phyloP scores from a whole-genome alignment of 2,888 invertebrate genomes.

The Gasteruption jaculator region DNA sequence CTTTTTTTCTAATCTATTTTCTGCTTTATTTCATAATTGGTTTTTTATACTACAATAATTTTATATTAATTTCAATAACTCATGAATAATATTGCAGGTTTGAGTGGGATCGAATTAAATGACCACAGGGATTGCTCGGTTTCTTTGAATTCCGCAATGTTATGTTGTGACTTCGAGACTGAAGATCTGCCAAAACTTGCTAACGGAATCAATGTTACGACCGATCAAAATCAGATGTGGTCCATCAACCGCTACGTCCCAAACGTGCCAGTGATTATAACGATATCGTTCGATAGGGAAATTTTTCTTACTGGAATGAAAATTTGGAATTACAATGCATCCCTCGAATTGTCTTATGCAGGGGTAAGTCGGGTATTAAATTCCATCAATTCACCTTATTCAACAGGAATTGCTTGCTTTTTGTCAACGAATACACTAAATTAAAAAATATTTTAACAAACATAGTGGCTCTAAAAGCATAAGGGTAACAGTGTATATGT shows the following conservation, averaged over 20 bases:
- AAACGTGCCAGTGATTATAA: constrained; percentile 27
- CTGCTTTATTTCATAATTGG: no score
- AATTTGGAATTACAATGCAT: constrained; percentile 80
- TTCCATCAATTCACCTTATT: no score
- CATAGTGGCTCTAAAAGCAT: not conserved
- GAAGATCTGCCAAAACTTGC: constrained; percentile 58
- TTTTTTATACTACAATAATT: constrained; percentile 2
- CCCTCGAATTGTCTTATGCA: constrained; percentile 63
- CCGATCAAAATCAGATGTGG: constrained; percentile 67
- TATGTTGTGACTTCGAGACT: constrained; percentile 28
- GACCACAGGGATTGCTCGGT: constrained; percentile 27
- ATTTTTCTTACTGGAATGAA: constrained; percentile 56
- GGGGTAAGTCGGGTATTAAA: constrained; percentile 54
- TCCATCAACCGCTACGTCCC: constrained; percentile 48
- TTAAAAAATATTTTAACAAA: constrained; percentile 4
- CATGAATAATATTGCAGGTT: constrained; percentile 25
- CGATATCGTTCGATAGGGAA: constrained; percentile 32
- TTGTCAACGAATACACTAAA: not conserved
- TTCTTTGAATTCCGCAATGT: constrained; percentile 23
- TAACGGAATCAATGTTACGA: constrained; percentile 67
- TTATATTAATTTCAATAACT: not conserved
- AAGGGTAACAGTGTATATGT: constrained; percentile 6
- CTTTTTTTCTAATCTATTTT: no score
- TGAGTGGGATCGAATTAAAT: constrained; percentile 37
- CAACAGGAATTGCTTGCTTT: no score